Evolutionary conservation across 2,888 invertebrate genomes (phyloP).

Genomic region (Microlaimidae sp.): DNA sequence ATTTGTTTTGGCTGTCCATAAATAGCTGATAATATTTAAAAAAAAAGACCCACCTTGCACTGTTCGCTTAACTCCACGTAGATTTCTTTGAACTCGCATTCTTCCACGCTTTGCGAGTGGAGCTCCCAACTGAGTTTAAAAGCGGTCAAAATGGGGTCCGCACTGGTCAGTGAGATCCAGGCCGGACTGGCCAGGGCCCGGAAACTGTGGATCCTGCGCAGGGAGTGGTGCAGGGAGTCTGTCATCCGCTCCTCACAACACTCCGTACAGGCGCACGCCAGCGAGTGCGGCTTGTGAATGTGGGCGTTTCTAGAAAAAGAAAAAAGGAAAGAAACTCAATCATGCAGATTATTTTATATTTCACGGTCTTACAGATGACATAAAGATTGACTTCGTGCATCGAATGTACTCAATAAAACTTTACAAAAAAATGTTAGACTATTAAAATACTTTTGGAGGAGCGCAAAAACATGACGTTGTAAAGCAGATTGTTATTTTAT

Average conservation of each 20-base stretch:
- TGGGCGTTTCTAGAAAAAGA: constrained; percentile 25
- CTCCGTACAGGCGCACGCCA: constrained; percentile 40
- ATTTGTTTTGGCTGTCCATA: too few species aligned
- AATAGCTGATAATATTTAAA: too few species aligned
- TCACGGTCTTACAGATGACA: too few species aligned
- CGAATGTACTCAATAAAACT: background rate
- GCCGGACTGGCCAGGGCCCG: constrained; percentile 45
- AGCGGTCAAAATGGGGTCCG: constrained; percentile 43
- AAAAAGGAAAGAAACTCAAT: too few species aligned
- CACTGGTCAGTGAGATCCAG: constrained; percentile 44
- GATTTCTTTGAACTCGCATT: constrained; percentile 44
- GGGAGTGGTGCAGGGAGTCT: constrained; percentile 43
- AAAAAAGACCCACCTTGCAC: too few species aligned
- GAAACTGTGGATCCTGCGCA: constrained; percentile 43
- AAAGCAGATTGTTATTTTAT: too few species aligned
- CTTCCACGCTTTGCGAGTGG: constrained; percentile 40
- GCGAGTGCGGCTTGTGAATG: constrained; percentile 36
- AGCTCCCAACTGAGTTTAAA: constrained; percentile 44
- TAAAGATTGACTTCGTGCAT: too few species aligned
- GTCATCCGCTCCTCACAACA: constrained; percentile 37
- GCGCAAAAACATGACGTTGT: too few species aligned
- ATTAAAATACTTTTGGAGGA: too few species aligned
- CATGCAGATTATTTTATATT: too few species aligned
- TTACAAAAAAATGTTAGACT: background rate
- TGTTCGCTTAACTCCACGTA: constrained; percentile 39